These are phyloP conservation scores for Papilio aristodemus DNA, from an alignment of 1,140 invertebrate genomes.

Conservation along the genomic window DNA sequence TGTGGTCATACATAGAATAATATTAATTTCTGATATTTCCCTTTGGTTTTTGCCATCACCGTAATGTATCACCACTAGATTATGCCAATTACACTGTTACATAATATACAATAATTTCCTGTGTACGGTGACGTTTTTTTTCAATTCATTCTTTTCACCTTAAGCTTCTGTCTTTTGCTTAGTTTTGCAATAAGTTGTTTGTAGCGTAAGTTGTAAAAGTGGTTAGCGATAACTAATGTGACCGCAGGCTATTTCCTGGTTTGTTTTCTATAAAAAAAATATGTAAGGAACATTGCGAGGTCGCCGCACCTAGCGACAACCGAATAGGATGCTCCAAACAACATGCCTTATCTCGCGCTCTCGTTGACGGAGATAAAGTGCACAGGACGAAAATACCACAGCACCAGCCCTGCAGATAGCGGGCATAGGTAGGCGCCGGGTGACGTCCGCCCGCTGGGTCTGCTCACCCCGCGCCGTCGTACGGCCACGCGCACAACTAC, in stretches of 20 bases:
- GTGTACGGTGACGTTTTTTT: too few relatives aligned
- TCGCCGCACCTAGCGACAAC: slow-evolving; percentile 11
- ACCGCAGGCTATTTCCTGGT: background rate
- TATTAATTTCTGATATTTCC: too few relatives aligned
- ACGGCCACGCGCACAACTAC: background rate
- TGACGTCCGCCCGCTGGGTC: background rate
- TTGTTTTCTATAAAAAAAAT: background rate
- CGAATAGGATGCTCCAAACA: slow-evolving; percentile 10
- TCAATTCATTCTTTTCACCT: too few relatives aligned
- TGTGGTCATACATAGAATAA: too few relatives aligned
- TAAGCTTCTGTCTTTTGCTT: too few relatives aligned
- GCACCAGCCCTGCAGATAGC: background rate
- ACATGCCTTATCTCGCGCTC: slow-evolving; percentile 1
- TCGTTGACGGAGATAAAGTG: background rate
- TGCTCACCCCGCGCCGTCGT: background rate
- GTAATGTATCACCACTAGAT: too few relatives aligned
- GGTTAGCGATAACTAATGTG: background rate
- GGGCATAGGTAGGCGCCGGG: background rate
- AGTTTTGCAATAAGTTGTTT: too few relatives aligned
- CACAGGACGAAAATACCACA: slow-evolving; percentile 9
- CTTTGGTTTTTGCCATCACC: too few relatives aligned
- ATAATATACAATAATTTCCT: too few relatives aligned
- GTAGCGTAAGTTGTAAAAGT: too few relatives aligned
- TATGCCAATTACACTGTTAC: too few relatives aligned
- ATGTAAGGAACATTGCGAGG: background rate